These are phyloP conservation scores for Meandrusa payeni DNA, from an alignment of 2,888 invertebrate species.

Conservation along the genomic window DNA sequence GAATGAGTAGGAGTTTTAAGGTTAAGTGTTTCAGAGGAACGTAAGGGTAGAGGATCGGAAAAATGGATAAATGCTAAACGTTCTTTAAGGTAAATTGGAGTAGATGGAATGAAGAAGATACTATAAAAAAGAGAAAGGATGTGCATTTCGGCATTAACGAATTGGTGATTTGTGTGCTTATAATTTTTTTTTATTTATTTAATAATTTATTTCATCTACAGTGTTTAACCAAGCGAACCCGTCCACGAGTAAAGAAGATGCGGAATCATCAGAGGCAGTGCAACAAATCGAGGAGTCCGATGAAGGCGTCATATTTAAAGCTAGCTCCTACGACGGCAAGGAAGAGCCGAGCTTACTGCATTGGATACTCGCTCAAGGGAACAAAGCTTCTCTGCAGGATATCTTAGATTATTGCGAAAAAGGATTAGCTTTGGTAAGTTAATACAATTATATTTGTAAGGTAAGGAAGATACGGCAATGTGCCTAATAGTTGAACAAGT, in stretches of 20 bases:
- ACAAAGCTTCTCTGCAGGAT: conserved; percentile 87
- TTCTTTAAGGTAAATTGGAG: too few species aligned
- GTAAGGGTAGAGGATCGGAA: too few species aligned
- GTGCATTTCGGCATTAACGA: too few species aligned
- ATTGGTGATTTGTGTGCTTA: too few species aligned
- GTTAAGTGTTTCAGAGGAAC: too few species aligned
- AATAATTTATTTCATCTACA: too few species aligned
- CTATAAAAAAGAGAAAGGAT: too few species aligned
- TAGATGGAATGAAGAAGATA: too few species aligned
- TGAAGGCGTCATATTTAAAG: conserved; percentile 59
- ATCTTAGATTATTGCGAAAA: conserved; percentile 89
- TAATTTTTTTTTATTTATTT: conserved; percentile 1
- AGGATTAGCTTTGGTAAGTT: conserved; percentile 84
- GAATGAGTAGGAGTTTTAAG: too few species aligned
- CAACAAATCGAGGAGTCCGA: conserved; percentile 55
- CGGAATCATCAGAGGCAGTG: conserved; percentile 43
- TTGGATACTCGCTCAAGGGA: conserved; percentile 93
- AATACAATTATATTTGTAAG: neutral
- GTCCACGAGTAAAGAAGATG: conserved; percentile 53
- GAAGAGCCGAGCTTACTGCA: conserved; percentile 85
- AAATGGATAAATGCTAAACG: too few species aligned
- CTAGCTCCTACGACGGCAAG: conserved; percentile 53
- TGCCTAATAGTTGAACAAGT: too few species aligned
- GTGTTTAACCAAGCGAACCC: conserved; percentile 61
- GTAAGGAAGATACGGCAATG: too few species aligned